Evolutionary conservation across 1,140 invertebrate genomes (phyloP), one percentile per base, ranked within the genome.

Genomic region (Trichonephila clavata): DNA sequence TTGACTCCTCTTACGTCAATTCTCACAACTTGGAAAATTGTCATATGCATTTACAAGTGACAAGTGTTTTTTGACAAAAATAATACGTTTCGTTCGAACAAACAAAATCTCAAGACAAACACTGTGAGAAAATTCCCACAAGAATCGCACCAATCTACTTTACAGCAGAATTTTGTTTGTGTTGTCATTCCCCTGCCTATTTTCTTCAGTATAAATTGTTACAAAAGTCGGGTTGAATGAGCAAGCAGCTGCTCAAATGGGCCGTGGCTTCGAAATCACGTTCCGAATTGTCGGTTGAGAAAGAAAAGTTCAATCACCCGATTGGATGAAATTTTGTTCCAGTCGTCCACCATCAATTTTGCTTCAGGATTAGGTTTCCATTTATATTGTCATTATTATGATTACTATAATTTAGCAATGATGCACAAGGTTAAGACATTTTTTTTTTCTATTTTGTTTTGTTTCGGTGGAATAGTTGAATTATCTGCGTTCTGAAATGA

Each of bases 231-330:
- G 24, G 39, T 83, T 57, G 39, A 83, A 50, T 57, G 81, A 57
- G n/a, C 50, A 57, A 83, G 50, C 50, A 50, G 50, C 50, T 10
- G 71, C 27, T 57, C 43, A 83, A 83, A 83, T 83, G 81, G 50
- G 81, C 81, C 81, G n/a, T 83, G 50, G 21, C 43, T 50, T 83
- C 8, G 8, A 83, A 83, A 83, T 83, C 77, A 39, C 24, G 24
- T 13, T 81, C 32, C 77, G 20, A 81, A 20, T 81, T 32, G 77
- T 50, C 20, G 77, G 71, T 77, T 77, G 13, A 14, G 27, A 20
- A 77, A 39, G 27, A 4, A n/a, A 59, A 83, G 81, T 83, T 83
- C 81, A 83, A 16, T 83, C 81, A 83, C 81, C 81, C 2, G 4
- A 39, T 77, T 77, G 24, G 32, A 77, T 77, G 71, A 77, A 32